These are phyloP conservation scores for Bagarius yarrelli DNA, from an alignment of 2,113 vertebrate genomes.

Conservation along the genomic window DNA sequence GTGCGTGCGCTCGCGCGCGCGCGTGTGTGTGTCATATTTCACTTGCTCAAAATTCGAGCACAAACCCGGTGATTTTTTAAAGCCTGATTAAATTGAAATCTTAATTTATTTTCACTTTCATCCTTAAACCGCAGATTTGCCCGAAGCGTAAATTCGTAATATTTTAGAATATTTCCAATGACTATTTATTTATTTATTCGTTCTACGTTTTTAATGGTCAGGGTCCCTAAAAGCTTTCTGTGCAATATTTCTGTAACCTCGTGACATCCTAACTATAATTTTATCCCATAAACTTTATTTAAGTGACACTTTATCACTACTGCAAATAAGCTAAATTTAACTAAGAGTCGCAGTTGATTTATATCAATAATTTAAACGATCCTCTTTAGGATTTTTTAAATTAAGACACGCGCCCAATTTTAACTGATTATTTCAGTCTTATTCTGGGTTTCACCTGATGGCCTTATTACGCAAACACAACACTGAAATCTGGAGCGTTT, in stretches of 20 bases:
- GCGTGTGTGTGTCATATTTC: constrained; percentile 87
- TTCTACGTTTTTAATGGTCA: not conserved
- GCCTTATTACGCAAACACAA: constrained; percentile 26
- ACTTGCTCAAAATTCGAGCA: constrained; percentile 86
- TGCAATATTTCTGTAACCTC: not conserved
- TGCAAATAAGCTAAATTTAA: no score
- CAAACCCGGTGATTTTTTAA: constrained; percentile 92
- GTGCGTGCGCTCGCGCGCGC: constrained; percentile 86
- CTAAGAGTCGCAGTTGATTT: not conserved
- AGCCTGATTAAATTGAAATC: constrained; percentile 98
- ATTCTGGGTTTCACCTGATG: constrained; percentile 19
- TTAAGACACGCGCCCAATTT: not conserved
- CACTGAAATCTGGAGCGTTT: constrained; percentile 42
- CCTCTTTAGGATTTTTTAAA: not conserved
- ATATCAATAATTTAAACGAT: not conserved
- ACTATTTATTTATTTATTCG: constrained; percentile 74
- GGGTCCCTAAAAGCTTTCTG: not conserved
- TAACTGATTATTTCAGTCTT: not conserved
- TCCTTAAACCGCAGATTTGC: constrained; percentile 89
- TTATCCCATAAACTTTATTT: not conserved
- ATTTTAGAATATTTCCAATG: constrained; percentile 70
- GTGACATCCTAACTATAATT: not conserved
- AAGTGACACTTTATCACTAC: not conserved
- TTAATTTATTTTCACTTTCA: constrained; percentile 99
- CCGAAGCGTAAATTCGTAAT: constrained; percentile 88